phyloP scores from a whole-genome alignment of 2,888 invertebrate species.

The Dryobotodes eremita region DNA sequence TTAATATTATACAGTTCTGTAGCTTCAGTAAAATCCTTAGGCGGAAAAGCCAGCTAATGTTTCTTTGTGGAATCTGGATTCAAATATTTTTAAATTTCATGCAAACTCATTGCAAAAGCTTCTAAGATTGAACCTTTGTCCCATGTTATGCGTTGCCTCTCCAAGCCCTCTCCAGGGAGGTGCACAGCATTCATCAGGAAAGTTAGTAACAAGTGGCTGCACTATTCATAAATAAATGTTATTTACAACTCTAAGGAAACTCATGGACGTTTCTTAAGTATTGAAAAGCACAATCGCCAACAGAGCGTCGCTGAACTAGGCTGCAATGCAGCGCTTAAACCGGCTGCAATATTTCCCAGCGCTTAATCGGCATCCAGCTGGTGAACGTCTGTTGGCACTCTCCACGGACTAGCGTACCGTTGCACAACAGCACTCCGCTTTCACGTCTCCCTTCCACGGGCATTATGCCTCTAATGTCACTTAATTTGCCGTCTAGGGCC shows the following conservation, averaged over 20 bases:
- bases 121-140: constrained; percentile 2
- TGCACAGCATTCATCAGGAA: constrained; percentile 42
- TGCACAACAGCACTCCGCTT: constrained; percentile 84
- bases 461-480: constrained; percentile 90
- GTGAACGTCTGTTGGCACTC: constrained; percentile 74
- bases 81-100: background rate
- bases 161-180: background rate
- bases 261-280: constrained; percentile 66
- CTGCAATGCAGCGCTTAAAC: constrained; percentile 67
- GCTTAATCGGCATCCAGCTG: constrained; percentile 70
- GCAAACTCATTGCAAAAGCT: constrained; percentile 11
- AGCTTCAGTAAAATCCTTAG: background rate
- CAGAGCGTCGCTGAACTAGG: constrained; percentile 74
- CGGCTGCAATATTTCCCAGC: constrained; percentile 70
- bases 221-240: constrained; percentile 61
- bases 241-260: constrained; percentile 57
- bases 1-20: background rate
- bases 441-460: constrained; percentile 85
- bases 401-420: constrained; percentile 81
- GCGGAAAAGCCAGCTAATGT: background rate
- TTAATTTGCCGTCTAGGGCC: constrained; percentile 90
- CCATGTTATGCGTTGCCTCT: constrained; percentile 16
- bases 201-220: constrained; percentile 39
- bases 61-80: background rate
- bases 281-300: constrained; percentile 71